Percentiles rank a stretch among this genome's conserved stretches.
phyloP scores from a whole-genome alignment of 2,888 invertebrate species.

The Rhagium mordax region DNA sequence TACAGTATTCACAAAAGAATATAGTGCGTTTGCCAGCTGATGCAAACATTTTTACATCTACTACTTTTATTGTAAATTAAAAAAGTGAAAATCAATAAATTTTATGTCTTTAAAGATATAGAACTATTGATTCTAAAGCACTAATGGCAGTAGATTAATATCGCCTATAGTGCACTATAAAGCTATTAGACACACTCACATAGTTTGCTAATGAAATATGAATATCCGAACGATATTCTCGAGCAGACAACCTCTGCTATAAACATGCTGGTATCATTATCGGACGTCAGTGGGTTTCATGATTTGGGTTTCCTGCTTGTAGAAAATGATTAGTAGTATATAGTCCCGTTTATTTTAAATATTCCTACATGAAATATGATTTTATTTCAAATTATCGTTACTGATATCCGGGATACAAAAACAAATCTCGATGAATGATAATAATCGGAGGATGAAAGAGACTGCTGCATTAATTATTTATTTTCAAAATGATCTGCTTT shows the following conservation, averaged over 20 bases:
- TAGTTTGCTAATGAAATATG: not conserved
- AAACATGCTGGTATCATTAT: slow-evolving; percentile 17
- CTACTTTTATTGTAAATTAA: not conserved
- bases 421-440: not conserved
- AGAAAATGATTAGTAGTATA: not conserved
- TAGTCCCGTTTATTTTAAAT: not conserved
- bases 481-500: not conserved
- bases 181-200: not conserved
- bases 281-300: not conserved
- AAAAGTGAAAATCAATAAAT: no score
- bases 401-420: not conserved
- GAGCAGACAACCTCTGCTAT: not conserved
- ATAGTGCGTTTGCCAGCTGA: no score
- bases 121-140: not conserved
- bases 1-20: no score
- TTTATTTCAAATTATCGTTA: not conserved
- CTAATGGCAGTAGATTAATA: not conserved
- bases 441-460: not conserved
- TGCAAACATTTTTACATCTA: no score
- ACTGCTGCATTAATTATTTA: not conserved
- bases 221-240: not conserved
- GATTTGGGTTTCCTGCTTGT: slow-evolving; percentile 2
- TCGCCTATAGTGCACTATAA: not conserved
- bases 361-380: not conserved
- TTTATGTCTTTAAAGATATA: no score